Evolutionary conservation across 2,888 invertebrate genomes (phyloP), one percentile per base, ranked within the genome.

Genomic region (Cabera pusaria): DNA sequence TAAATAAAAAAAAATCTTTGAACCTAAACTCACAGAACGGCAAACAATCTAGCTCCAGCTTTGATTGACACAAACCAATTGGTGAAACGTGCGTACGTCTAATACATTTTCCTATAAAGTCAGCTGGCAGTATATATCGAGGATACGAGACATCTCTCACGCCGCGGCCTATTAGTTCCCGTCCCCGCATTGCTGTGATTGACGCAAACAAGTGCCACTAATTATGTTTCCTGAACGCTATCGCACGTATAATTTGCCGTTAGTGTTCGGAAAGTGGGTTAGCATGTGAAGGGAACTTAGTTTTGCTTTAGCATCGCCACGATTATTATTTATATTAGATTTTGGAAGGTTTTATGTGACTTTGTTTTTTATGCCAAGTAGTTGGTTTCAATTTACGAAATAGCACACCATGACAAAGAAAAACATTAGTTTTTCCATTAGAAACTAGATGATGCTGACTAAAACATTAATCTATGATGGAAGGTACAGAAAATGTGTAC

Each of bases 161-260:
- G 24, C 31, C 35, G 29, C 39, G 39, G 48, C 56, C 59, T 62
- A 67, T 73, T 67, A 68, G 61, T 62, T 60, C 55, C 49, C 52
- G 46, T 47, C 59, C 51, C 52, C 46, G 50, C 48, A 52, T 59
- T 10, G 35, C 31, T 35, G 51, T 64, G 72, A 81, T 71, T 75
- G 81, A 79, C 73, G 63, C 53, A 56, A 71, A 69, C 76, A 76
- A 69, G 71, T 54, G 59, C 55, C 54, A 45, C 64, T 73, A 77
- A 79, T 78, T 79, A 74, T 67, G 69, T 41, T 41, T 29, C 56
- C 61, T 65, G 72, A 70, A 71, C 29, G 25, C 28, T 25, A 40
- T 35, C 29, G 24, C 11, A 34, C 34, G 23, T 21, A 20, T 29
- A 24, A 40, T 41, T 59, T 58, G 53, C 50, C 52, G 29, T 46